Conservation (phyloP, 1,140 invertebrate species). For the Drosophila ananassae region DNA sequence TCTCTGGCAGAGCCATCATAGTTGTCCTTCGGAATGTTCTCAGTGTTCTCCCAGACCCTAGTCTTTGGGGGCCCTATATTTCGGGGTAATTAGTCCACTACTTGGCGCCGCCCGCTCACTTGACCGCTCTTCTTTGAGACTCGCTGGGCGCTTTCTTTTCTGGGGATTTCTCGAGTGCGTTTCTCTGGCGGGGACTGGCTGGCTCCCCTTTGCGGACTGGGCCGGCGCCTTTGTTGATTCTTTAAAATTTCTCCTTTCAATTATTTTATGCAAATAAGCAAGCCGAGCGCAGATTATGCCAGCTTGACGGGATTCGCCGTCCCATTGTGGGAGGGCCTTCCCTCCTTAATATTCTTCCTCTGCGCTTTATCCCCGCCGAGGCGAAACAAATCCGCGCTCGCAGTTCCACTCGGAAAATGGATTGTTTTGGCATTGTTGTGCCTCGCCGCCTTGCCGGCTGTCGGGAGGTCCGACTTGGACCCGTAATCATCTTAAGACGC, state of each 20-base stretch:
- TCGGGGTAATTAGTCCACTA: constrained; percentile 72
- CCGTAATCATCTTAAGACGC: constrained; percentile 79
- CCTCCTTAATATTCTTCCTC: background rate
- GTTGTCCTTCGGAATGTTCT: background rate
- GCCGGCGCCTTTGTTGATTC: constrained; percentile 74
- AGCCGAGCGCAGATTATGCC: constrained; percentile 76
- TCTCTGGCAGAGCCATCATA: too few relatives aligned
- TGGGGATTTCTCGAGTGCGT: constrained; percentile 50
- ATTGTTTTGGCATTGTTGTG: constrained; percentile 74
- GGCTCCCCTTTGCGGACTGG: constrained; percentile 15
- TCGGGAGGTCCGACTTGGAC: constrained; percentile 6
- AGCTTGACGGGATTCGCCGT: constrained; percentile 70
- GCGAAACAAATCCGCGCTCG: constrained; percentile 59
- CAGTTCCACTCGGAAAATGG: constrained; percentile 52
- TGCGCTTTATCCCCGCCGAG: constrained; percentile 22
- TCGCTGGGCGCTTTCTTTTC: constrained; percentile 26
- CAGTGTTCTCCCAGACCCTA: background rate
- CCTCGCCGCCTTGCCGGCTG: background rate
- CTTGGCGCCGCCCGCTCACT: constrained; percentile 45
- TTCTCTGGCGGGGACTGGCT: constrained; percentile 20
- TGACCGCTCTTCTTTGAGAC: constrained; percentile 62
- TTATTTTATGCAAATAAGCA: constrained; percentile 83
- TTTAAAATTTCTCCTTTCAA: constrained; percentile 82
- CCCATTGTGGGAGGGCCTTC: background rate
- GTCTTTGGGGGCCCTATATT: constrained; percentile 6